Base-by-base conservation (phyloP, 1,140 invertebrate species). In the Tachypleus tridentatus region DNA sequence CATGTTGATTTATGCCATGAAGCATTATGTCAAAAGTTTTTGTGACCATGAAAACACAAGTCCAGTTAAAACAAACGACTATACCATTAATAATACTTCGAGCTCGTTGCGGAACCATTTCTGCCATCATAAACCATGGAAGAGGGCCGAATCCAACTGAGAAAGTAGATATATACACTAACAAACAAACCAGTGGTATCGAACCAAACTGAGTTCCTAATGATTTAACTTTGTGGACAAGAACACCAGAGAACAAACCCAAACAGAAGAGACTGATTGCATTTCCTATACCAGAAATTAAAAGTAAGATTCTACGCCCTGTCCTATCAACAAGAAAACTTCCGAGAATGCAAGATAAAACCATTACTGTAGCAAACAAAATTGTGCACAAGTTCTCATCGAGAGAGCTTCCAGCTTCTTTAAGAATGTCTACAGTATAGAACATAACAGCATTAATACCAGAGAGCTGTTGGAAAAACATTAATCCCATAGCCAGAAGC, bases 381-480 rank as follows among this genome's bases (percentile, higher is more conserved):
- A 92, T 91, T 3, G 89, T 85, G 0, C 83, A 83, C 49, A 82
- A 71, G 49, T 79, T 76, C 0, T 82, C 64, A 9, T 81, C 70
- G 8, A 90, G 78, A 4, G 75, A 86, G 66, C 84, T 82, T 1
- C 83, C 82, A 5, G 87, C 82, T 6, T 80, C 80, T 3, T 69
- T 77, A 76, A 97, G 96, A 60, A 97, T 94, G 59, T 80, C 79
- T n/a, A 87, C 87, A 0, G 91, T 90, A 73, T 97, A 95, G 74
- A 95, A 96, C 68, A 96, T 91, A 47, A 95, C 86, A 3, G 92
- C 91, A 71, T 94, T 95, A 68, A 93, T 93, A 48, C 93, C 93
- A 68, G 87, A 91, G 64, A 94, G 77, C 77, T 97, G 93, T 80
- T 96, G 93, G 81, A 96, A 91, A 73, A 91, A 85, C 91, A 96